Evolutionary conservation across 2,797 vertebrate genomes (phyloP).

Genomic region (Enteromius trimaculatus): DNA sequence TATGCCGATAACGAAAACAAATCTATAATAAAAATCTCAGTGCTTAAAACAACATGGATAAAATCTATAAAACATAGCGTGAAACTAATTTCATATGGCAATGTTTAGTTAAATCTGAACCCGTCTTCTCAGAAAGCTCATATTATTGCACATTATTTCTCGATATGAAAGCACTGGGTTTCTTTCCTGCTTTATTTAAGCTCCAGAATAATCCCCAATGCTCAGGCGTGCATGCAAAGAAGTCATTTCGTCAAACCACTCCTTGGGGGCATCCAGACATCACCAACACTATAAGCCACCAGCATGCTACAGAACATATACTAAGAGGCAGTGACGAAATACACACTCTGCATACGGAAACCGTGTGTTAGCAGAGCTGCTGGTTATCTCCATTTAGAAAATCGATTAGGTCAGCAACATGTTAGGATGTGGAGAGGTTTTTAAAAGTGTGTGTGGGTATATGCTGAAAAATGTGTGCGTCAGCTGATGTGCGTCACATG

Average conservation of each 20-base stretch:
- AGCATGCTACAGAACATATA: conserved; percentile 1
- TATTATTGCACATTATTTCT: conserved; percentile 1
- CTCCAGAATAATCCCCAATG: conserved; percentile 40
- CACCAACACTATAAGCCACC: neutral
- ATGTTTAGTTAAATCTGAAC: conserved; percentile 23
- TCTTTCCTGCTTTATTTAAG: conserved; percentile 19
- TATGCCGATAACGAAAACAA: neutral
- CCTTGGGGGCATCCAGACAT: conserved; percentile 4
- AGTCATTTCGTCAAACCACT: conserved; percentile 12
- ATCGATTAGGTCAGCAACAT: conserved; percentile 23
- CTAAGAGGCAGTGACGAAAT: conserved; percentile 4
- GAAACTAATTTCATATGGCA: conserved; percentile 30
- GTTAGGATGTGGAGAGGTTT: neutral
- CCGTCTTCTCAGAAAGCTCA: neutral
- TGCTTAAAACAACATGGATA: conserved; percentile 26
- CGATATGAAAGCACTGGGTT: neutral
- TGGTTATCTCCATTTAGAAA: conserved; percentile 9
- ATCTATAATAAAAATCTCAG: conserved; percentile 13
- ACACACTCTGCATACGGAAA: neutral
- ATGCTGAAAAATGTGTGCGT: neutral
- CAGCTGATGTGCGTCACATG: conserved; percentile 20
- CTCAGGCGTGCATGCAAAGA: conserved; percentile 16
- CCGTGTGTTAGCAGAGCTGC: neutral
- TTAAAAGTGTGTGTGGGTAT: neutral
- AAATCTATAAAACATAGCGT: conserved; percentile 13